A percentile compares a stretch with the other conserved stretches of the same genome.
Conservation (phyloP, 2,113 vertebrate species). For the Laticauda laticaudata region DNA sequence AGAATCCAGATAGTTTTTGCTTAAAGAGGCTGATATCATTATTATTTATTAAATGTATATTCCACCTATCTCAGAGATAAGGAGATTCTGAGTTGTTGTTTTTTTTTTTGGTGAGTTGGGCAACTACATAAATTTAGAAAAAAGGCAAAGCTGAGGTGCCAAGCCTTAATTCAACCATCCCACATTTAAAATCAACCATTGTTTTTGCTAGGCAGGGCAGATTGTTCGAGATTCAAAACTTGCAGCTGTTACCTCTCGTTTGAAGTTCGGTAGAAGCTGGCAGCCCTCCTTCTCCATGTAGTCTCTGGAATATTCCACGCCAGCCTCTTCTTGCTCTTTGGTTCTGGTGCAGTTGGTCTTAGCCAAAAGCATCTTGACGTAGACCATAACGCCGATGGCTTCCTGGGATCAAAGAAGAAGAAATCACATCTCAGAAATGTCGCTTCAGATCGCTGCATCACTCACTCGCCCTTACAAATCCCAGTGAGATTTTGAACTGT, state of each 20-base stretch:
- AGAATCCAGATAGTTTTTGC: background rate
- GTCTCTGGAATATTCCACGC: fast-evolving
- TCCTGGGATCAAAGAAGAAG: background rate
- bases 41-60: too few species aligned
- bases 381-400: background rate
- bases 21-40: background rate
- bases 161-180: background rate
- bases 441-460: background rate
- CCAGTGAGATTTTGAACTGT: background rate
- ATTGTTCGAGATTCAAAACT: background rate
- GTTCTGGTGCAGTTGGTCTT: background rate
- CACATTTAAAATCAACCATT: background rate
- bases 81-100: too few species aligned
- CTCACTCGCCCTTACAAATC: background rate
- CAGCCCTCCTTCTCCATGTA: background rate
- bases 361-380: fast-evolving
- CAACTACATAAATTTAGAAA: background rate
- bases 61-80: too few species aligned
- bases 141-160: background rate
- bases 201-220: background rate
- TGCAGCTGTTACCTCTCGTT: background rate
- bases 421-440: background rate
- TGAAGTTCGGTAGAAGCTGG: fast-evolving
- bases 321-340: too few species aligned
- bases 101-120: too few species aligned